Evolutionary conservation across 1,140 invertebrate species (phyloP), one percentile per base, ranked within the genome.

Genomic region (Pollicipes pollicipes): DNA sequence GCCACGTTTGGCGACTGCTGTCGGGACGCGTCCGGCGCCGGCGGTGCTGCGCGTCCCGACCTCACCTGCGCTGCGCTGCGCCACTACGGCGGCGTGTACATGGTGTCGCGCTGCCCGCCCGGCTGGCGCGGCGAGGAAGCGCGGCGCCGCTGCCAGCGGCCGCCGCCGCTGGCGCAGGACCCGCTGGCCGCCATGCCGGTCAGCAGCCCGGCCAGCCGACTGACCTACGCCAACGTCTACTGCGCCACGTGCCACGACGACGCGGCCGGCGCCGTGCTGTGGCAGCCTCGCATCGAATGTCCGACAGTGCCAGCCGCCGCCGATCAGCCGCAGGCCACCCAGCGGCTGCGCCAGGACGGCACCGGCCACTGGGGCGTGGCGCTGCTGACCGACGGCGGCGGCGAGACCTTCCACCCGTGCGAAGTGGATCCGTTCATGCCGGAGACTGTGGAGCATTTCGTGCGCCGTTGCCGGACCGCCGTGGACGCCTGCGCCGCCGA

Each of bases 171-270:
- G 21, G 13, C 45, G 13, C 2, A 58, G 45, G 83, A 83, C 75
- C 82, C 83, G 21, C 70, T 84, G 68, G 72, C 77, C 0, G 74
- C 74, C 17, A 76, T 81, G 37, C 83, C 83, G 0, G 81, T 83
- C 13, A 83, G 83, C 0, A 79, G 79, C 68, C 73, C 76, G 30
- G 67, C 68, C 21, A 76, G 81, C 0, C 79, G 82, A 3, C 72
- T 81, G 37, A 84, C 83, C 0, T 86, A 84, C 76, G 79, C 79
- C 68, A 86, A 85, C 74, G 76, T 80, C 27, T 82, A 80, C 76
- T 86, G 85, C 74, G 83, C 84, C 0, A 69, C 81, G 6, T 86
- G 85, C 73, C 82, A 85, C 76, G 76, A 77, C 0, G 81, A 82
- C 69, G 71, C 73, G 6, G 70, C 37, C 6, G 66, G 71, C 26